These are phyloP conservation scores for Machimus rusticus DNA, from an alignment of 2,888 invertebrate genomes.

Conservation along the genomic window DNA sequence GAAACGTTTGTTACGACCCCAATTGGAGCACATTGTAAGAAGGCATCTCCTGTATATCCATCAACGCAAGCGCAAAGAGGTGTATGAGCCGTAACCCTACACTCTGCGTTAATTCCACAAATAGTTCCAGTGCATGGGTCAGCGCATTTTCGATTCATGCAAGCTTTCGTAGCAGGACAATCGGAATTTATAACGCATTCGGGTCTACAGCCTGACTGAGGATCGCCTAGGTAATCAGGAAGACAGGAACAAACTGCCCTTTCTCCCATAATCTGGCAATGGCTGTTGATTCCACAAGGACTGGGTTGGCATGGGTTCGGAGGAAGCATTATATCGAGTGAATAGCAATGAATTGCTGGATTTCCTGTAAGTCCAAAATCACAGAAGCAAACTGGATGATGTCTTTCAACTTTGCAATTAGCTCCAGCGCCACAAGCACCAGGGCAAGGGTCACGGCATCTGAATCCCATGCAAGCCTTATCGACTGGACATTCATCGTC, in stretches of 20 bases:
- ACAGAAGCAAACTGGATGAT: slow-evolving; percentile 83
- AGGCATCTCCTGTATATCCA: slow-evolving; percentile 82
- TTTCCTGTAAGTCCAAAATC: slow-evolving; percentile 77
- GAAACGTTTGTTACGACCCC: slow-evolving; percentile 69
- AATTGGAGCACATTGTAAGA: slow-evolving; percentile 73
- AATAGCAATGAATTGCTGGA: slow-evolving; percentile 77
- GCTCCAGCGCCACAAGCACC: slow-evolving; percentile 82
- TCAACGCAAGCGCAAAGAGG: slow-evolving; percentile 82
- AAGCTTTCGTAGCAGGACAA: slow-evolving; percentile 76
- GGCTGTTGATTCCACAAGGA: slow-evolving; percentile 81
- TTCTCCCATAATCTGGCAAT: slow-evolving; percentile 75
- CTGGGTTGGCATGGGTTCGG: slow-evolving; percentile 76
- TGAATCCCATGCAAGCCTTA: slow-evolving; percentile 80
- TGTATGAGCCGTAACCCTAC: slow-evolving; percentile 80
- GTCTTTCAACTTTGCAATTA: slow-evolving; percentile 76
- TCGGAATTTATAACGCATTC: slow-evolving; percentile 86
- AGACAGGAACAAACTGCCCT: slow-evolving; percentile 81
- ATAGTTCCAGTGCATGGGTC: slow-evolving; percentile 77
- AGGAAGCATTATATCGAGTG: slow-evolving; percentile 66
- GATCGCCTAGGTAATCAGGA: slow-evolving; percentile 80
- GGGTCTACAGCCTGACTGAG: slow-evolving; percentile 76
- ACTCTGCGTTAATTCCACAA: slow-evolving; percentile 83
- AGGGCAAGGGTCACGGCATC: slow-evolving; percentile 82
- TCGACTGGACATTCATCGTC: slow-evolving; percentile 79
- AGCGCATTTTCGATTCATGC: slow-evolving; percentile 76